Evolutionary conservation across 92 coral and sea anemone genomes (phyloP), one percentile per base, ranked within the genome.

Genomic region (Parazoanthus atlanticus): DNA sequence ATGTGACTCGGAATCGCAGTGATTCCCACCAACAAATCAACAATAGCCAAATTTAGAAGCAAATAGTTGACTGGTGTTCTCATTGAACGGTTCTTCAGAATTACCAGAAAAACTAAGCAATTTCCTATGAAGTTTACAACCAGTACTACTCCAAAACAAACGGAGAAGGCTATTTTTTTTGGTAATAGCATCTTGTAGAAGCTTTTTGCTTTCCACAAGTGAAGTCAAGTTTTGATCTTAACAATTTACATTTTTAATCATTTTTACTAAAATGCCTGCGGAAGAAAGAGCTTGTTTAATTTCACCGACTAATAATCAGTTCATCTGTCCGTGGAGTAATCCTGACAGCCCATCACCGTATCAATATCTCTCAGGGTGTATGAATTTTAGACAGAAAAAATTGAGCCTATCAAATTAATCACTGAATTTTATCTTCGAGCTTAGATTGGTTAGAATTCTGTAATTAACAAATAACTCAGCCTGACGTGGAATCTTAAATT

Each of bases 1-100:
- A 70, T 43, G 40, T 84, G 77, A 43, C 61, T 84, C 0, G 87
- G 87, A 69, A 84, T 47, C 8, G 87, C 66, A 46, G 78, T 70
- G 21, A 84, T 6, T 40, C 87, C 87, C 25, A 84, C 87, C 78
- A 84, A 0, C 7, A 84, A 21, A 46, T 84, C 87, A 16, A 28
- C 87, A 33, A 84, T 67, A 28, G 87, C 87, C 16, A 84, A 38
- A 43, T 84, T 69, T 46, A 84, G 54, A 70, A 84, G 87, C 43
- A 84, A 69, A 49, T 84, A 84, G 87, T 84, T 84, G 64, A 84
- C 54, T 3, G 78, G 87, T 38, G 77, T 83, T 66, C 78, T 83
- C 78, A 69, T 69, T 5, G 43, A 43, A 29, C 61, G 66, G 41
- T 84, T 84, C 32, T 84, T 84, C 31, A 70, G 76, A 23, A 84